Evolutionary conservation across 2,888 invertebrate genomes (phyloP), one percentile per base, ranked within the genome.

Genomic region (Napeogenes sylphis): DNA sequence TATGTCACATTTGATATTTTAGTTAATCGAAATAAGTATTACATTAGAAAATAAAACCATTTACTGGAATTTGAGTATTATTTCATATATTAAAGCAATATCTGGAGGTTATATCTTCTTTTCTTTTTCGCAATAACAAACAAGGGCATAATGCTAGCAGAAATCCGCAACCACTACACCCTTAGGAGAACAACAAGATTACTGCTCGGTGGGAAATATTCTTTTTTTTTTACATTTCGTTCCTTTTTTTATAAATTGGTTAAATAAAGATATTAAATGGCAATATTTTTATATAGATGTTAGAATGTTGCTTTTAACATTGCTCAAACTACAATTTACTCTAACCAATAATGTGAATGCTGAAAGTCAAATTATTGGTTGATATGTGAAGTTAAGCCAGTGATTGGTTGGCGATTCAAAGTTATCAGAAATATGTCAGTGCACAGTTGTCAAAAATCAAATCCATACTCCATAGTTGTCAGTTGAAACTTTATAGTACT

Each of bases 31-130:
- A 64, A 73, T 77, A 79, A 81, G 76, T 84, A 83, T 82, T 82
- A 82, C 73, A 77, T 75, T 84, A 84, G 81, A 78, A 54, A 85
- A 83, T 86, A 86, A 84, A 72, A 66, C 77, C 82, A 85, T 83
- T 84, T 87, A 86, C 79, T 83, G 82, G 81, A 79, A 60, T 33
- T n/a, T 45, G 47, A 59, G 62, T 80, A 76, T 76, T 71, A 71
- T 72, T 73, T 63, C 45, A 30, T 12, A 2, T 21, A n/a, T 47
- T 21, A 1, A 21, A 21, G 21, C 1, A 21, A 21, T 21, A 21
- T 21, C 21, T 21, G 21, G 21, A 21, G 21, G 21, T 21, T 21
- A 21, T 21, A 1, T 21, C 21, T 21, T 21, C 21, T 21, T n/a
- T 21, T 21, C 21, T 21, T 21, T 21, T 21, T 21, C 21, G 21